Base-by-base conservation (phyloP, 2,113 vertebrate genomes). In the Apaloderma vittatum region DNA sequence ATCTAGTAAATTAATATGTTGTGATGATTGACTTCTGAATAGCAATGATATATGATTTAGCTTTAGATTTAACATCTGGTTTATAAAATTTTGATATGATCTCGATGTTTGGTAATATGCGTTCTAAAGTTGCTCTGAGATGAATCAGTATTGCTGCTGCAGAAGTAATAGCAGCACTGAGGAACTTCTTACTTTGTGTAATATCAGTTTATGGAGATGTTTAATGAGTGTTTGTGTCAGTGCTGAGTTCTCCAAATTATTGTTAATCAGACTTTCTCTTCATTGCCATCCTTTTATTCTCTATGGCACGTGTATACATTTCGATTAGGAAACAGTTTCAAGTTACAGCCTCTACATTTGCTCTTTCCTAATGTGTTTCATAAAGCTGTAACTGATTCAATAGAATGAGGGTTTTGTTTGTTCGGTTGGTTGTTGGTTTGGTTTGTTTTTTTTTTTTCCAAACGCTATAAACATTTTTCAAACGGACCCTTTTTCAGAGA, bases 81-180 rank as follows among this genome's bases (percentile, higher is more conserved):
- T 96, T 96, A 77, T 94, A 95, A 88, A 97, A 90, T 93, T 86
- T 74, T 75, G 46, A 45, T 96, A 57, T 20, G 83, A 63, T 90
- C 49, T 89, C 91, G 34, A 32, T 96, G 34, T 93, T 88, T 91
- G 49, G 34, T 59, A 70, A 57, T 80, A 71, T 21, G n/a, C 27
- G 22, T 85, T 93, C 90, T 96, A 59, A 94, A 95, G 96, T 97
- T 97, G 93, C 93, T 97, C 92, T 30, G 40, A 87, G 86, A 82
- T 55, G 65, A 66, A 92, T 93, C 86, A 74, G 62, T 94, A 59
- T 88, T 67, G 68, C 71, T 78, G 6, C 78, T 65, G 36, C 83
- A 1, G 0, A 96, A 93, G 96, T 95, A 92, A 63, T 65, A 88
- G 93, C 72, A 67, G 86, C 88, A 32, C 76, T 15, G 72, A 86